A percentile compares a stretch with the other conserved stretches of the same genome.
These are phyloP conservation scores for Upupa epops DNA, from an alignment of 2,113 vertebrate species.

Conservation along the genomic window DNA sequence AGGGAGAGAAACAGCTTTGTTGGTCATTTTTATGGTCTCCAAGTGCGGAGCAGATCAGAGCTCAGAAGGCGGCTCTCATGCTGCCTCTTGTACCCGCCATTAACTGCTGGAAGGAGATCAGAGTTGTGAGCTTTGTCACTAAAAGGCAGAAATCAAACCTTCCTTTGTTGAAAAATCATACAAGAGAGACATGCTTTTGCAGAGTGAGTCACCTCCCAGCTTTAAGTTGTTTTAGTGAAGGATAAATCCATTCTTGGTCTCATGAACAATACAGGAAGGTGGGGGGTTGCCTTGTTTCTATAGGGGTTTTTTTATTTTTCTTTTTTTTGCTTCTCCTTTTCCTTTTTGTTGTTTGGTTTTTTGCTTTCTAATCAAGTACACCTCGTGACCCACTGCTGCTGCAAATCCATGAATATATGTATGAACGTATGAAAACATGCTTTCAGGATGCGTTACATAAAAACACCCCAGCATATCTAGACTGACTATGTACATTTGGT, in stretches of 20 bases:
- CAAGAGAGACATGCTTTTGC: constrained; percentile 34
- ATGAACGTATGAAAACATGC: constrained; percentile 14
- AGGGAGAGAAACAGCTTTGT: not conserved
- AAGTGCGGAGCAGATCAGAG: not conserved
- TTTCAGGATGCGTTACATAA: constrained; percentile 39
- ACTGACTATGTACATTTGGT: not conserved
- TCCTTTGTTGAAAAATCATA: constrained; percentile 32
- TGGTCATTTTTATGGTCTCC: not conserved
- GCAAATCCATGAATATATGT: constrained; percentile 38
- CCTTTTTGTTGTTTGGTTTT: not conserved
- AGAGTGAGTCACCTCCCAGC: constrained; percentile 57
- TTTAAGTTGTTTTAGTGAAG: constrained; percentile 20
- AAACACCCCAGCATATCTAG: constrained; percentile 24
- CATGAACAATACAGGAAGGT: constrained; percentile 39
- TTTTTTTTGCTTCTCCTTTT: not conserved
- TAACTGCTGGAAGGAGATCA: constrained; percentile 35
- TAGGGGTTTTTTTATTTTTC: too few relatives aligned
- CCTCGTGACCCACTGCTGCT: constrained; percentile 34
- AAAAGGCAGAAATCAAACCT: constrained; percentile 45
- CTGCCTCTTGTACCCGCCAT: constrained; percentile 29
- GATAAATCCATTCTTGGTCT: constrained; percentile 26
- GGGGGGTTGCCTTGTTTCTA: not conserved
- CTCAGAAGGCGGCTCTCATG: constrained; percentile 1
- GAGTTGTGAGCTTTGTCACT: constrained; percentile 24
- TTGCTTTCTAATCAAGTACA: not conserved